Evolutionary conservation across 2,888 invertebrate species (phyloP), one percentile per base, ranked within the genome.

Genomic region (Mycogona germanica): DNA sequence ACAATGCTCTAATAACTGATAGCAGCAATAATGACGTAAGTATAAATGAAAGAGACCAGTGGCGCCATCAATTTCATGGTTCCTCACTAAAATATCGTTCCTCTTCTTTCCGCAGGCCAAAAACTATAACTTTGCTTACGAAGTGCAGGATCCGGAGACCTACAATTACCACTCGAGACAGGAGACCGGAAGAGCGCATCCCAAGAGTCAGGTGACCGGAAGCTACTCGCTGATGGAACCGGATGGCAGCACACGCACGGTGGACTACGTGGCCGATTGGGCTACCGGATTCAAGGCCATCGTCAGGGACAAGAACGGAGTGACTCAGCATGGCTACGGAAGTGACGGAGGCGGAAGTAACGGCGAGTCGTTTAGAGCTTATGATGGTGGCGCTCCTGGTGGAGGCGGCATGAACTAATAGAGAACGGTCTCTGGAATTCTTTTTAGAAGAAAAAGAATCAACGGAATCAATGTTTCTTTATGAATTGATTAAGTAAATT

Each of bases 101-200:
- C 7, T 17, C 25, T 50, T 14, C 38, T 50, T 38, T 38, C 9
- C 9, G 44, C 62, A 80, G 80, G 83, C 82, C 2, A 79, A 80
- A 65, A 84, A 84, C n/a, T 82, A 83, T 67, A 75, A 77, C 37
- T 85, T 82, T 68, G 76, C 81, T 1, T 85, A 84, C 64, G 84
- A 84, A 49, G 82, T 85, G 30, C 79, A 82, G 62, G 84, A 85
- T 68, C 81, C 80, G 4, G 73, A 76, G 60, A 80, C 79, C 23
- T 81, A 82, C 51, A 82, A 84, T 68, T 77, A 76, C 52, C 84
- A 85, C 69, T 78, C 78, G 63, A 82, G 82, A 61, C 76, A 80
- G 61, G 84, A 85, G 66, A 75, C 76, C 6, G 75, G 85, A 52
- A 77, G 81, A 62, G 29, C 46, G n/a, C 46, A 47, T 23, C 85